Base-by-base conservation (phyloP, 2,888 invertebrate species). In the Drosophila demipolita region DNA sequence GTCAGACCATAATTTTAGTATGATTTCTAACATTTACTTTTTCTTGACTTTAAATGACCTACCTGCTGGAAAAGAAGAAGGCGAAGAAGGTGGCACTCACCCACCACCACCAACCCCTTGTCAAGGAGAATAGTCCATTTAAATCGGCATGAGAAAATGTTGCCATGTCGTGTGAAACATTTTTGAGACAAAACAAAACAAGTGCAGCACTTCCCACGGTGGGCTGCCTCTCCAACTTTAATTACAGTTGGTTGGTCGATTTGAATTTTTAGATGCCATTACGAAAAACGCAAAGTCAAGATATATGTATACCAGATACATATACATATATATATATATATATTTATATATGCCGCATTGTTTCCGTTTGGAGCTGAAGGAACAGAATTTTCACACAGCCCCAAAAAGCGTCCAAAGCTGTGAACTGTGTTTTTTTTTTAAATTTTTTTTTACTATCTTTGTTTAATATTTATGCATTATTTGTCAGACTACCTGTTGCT, bases 381-480 rank as follows among this genome's bases (percentile, higher is more conserved):
- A 88, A 81, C 68, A 83, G 76, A 83, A 88, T 86, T 78, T 90
- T 87, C 87, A 78, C 87, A 87, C 87, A 87, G 90, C 87, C 82
- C 90, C 90, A 78, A 82, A 88, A 87, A 70, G 63, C 67, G 67
- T 20, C 54, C 52, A 55, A 67, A 59, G 69, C 75, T 87, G 87
- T 74, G 90, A 87, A 90, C 69, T 67, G 68, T 75, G 68, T 66
- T 36, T 65, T 32, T 17, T 12, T 52, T 35, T 49, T 23, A 1
- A 23, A 23, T 1, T 23, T 29, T 50, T 42, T 17, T 55, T 48
- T 59, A 75, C 58, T 67, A 58, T 75, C 89, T 78, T 73, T 79
- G 75, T 81, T 74, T 80, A 75, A 88, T 86, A 83, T 87, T 90
- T 90, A 90, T 87, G 88, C 86, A 81, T 71, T 82, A 82, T 79